These are phyloP conservation scores for Ichneumoninae sp. DNA, from an alignment of 2,888 invertebrate species.

Conservation along the genomic window DNA sequence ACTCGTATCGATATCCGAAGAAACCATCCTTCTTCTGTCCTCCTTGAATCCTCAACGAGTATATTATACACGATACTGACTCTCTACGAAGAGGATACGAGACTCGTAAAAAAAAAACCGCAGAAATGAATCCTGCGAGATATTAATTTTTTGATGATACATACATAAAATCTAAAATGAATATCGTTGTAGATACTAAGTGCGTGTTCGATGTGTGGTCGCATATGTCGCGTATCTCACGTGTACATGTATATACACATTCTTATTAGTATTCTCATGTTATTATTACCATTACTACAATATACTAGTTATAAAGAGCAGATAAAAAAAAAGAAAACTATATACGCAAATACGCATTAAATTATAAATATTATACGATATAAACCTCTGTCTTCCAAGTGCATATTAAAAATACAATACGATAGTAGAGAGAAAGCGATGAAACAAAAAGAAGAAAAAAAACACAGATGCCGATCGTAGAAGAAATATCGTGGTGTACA, in stretches of 20 bases:
- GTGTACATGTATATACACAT: conserved; percentile 65
- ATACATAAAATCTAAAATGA: conserved; percentile 24
- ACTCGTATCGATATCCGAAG: neutral
- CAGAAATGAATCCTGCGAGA: conserved; percentile 10
- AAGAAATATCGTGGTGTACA: conserved; percentile 62
- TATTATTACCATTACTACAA: conserved; percentile 54
- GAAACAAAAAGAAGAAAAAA: conserved; percentile 44
- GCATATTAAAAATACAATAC: conserved; percentile 78
- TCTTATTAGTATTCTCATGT: conserved; percentile 54
- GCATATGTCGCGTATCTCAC: conserved; percentile 62
- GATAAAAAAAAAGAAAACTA: conserved; percentile 55
- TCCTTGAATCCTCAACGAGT: conserved; percentile 2
- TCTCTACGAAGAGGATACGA: neutral
- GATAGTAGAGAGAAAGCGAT: conserved; percentile 64
- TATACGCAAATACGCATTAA: conserved; percentile 67
- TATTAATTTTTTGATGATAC: conserved; percentile 52
- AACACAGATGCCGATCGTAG: conserved; percentile 37
- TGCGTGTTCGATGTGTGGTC: conserved; percentile 60
- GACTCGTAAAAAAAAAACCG: conserved; percentile 15
- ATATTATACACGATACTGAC: neutral
- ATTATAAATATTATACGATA: conserved; percentile 78
- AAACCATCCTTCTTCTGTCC: neutral
- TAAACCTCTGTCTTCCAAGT: conserved; percentile 84
- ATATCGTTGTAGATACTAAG: conserved; percentile 54
- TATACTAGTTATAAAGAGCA: conserved; percentile 46